Percentiles rank a stretch among this genome's conserved stretches.
phyloP scores from a whole-genome alignment of 2,113 vertebrate species.

The Tricholaema leucomelas region DNA sequence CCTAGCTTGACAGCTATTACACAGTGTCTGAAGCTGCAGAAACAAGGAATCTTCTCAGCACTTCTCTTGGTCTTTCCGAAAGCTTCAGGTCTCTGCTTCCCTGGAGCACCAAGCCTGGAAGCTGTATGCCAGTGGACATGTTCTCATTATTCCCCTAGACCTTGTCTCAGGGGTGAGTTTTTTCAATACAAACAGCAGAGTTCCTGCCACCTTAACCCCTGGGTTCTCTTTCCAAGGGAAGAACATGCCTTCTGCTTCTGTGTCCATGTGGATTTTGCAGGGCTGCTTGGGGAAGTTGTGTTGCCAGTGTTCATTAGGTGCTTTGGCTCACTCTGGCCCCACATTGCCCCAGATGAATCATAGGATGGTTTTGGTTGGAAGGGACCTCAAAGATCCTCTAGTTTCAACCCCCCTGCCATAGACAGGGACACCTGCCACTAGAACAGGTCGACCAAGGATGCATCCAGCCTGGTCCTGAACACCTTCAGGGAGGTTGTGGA shows the following conservation, averaged over 20 bases:
- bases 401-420: no score
- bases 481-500: no score
- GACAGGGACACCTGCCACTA: no score
- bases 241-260: not conserved
- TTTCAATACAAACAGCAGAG: not conserved
- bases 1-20: not conserved
- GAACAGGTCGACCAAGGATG: no score
- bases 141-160: not conserved
- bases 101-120: not conserved
- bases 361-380: no score
- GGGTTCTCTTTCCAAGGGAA: not conserved
- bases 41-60: not conserved
- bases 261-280: not conserved
- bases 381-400: no score
- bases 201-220: not conserved
- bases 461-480: no score
- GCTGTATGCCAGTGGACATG: not conserved
- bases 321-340: not conserved
- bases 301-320: not conserved
- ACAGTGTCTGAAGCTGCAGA: not conserved
- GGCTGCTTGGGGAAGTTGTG: not conserved
- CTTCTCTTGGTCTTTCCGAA: not conserved
- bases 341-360: not conserved
- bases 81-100: not conserved
- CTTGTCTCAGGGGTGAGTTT: not conserved